These are phyloP conservation scores for Myanophis thanlyinensis DNA, from an alignment of 2,113 vertebrate genomes.

Conservation along the genomic window DNA sequence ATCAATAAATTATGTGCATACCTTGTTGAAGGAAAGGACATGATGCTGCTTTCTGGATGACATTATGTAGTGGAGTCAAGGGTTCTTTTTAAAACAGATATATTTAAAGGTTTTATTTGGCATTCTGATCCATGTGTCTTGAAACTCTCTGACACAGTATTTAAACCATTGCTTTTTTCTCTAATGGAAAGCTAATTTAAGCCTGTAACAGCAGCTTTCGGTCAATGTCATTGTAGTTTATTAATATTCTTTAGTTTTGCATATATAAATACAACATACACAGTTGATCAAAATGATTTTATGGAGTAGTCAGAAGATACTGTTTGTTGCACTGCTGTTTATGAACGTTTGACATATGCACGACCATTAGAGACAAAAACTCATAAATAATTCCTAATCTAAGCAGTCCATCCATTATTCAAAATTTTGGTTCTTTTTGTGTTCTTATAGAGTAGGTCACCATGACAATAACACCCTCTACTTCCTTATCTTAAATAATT, in stretches of 20 bases:
- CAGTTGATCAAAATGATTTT: constrained; percentile 25
- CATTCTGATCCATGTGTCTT: not conserved
- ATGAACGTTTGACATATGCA: constrained; percentile 37
- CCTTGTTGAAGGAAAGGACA: not conserved
- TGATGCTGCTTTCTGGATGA: not conserved
- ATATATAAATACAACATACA: constrained; percentile 14
- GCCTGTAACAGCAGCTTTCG: not conserved
- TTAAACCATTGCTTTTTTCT: not conserved
- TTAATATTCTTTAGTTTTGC: not conserved
- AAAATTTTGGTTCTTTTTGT: constrained; percentile 43
- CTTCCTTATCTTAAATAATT: constrained; percentile 43
- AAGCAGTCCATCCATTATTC: constrained; percentile 66
- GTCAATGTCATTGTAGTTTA: not conserved
- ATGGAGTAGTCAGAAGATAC: constrained; percentile 28
- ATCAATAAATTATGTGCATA: not conserved
- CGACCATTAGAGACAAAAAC: constrained; percentile 45
- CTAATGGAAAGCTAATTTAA: not conserved
- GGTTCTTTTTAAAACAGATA: not conserved
- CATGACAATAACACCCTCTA: constrained; percentile 59
- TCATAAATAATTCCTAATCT: constrained; percentile 61
- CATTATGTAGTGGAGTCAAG: not conserved
- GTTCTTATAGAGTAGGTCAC: constrained; percentile 55
- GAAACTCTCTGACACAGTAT: not conserved
- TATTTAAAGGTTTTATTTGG: not conserved
- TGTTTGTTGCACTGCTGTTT: constrained; percentile 34